These are phyloP conservation scores for Bruchidius siliquastri DNA, from an alignment of 2,888 invertebrate genomes.

Conservation along the genomic window DNA sequence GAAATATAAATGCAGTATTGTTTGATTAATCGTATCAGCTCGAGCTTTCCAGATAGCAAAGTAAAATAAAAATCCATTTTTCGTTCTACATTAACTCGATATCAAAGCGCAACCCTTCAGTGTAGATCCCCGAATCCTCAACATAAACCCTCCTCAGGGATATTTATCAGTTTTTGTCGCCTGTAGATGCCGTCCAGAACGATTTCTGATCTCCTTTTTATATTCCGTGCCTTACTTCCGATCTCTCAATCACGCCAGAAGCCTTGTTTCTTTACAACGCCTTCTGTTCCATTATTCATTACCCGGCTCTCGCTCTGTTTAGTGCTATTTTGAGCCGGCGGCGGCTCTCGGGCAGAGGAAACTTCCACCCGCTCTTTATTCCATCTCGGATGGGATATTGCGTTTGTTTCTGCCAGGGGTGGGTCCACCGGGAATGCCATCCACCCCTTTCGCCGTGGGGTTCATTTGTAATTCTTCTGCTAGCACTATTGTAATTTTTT, in stretches of 20 bases:
- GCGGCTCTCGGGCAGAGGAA: neutral
- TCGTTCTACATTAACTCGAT: slow-evolving; percentile 28
- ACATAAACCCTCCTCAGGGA: slow-evolving; percentile 40
- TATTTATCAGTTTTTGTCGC: slow-evolving; percentile 50
- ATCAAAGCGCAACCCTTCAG: slow-evolving; percentile 4
- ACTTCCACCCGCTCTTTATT: slow-evolving; percentile 9
- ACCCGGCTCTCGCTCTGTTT: slow-evolving; percentile 31
- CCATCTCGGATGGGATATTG: slow-evolving; percentile 17
- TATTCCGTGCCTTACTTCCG: slow-evolving; percentile 47
- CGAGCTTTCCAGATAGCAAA: too few relatives aligned
- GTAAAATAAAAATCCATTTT: neutral
- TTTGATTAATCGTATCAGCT: too few relatives aligned
- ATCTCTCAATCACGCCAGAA: slow-evolving; percentile 48
- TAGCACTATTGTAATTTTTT: too few relatives aligned
- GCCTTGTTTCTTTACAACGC: slow-evolving; percentile 48
- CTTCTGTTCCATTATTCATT: slow-evolving; percentile 50
- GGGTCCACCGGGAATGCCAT: neutral
- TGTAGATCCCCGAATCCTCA: neutral
- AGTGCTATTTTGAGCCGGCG: slow-evolving; percentile 32
- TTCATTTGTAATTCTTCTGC: neutral
- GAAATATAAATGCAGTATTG: too few relatives aligned
- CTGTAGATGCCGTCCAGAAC: slow-evolving; percentile 35
- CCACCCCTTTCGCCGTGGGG: neutral
- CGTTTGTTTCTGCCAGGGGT: slow-evolving; percentile 8
- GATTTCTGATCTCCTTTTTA: slow-evolving; percentile 51